A percentile compares a stretch with the other conserved stretches of the same genome.
Evolutionary conservation across 2,888 invertebrate genomes (phyloP).

Genomic region (Watsonalla binaria): DNA sequence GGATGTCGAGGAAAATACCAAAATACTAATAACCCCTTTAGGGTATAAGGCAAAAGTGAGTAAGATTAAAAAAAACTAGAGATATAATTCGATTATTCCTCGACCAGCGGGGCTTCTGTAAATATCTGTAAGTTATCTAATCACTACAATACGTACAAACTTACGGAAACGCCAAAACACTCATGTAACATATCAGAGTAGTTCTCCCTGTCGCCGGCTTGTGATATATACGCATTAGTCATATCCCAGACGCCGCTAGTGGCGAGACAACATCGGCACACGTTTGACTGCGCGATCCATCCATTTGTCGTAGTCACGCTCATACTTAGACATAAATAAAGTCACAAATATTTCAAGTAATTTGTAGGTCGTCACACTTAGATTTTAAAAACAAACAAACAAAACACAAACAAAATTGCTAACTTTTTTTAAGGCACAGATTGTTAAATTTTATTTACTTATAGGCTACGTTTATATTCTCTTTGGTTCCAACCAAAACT

Average conservation of each 20-base stretch:
- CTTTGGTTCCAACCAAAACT: not conserved
- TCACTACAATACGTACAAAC: conserved; percentile 11
- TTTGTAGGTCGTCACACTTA: too few species aligned
- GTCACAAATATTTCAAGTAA: not conserved
- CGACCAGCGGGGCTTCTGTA: too few species aligned
- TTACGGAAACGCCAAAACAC: conserved; percentile 49
- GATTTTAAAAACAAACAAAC: too few species aligned
- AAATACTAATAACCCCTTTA: too few species aligned
- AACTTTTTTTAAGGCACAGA: too few species aligned
- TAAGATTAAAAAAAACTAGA: too few species aligned
- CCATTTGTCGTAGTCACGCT: conserved; percentile 19
- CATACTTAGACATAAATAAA: conserved; percentile 9
- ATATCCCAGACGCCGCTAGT: conserved; percentile 40
- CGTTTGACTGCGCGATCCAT: conserved; percentile 31
- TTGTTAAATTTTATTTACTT: too few species aligned
- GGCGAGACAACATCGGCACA: conserved; percentile 51
- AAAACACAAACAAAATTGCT: too few species aligned
- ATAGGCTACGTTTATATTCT: not conserved
- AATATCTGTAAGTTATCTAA: not conserved
- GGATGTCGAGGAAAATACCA: too few species aligned
- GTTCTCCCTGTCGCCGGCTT: conserved; percentile 36
- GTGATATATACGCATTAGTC: conserved; percentile 33
- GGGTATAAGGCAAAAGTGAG: not conserved
- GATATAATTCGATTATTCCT: too few species aligned
- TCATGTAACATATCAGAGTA: conserved; percentile 43